phyloP scores from a whole-genome alignment of 92 coral and sea anemone species.

The Epizoanthus stellaris region DNA sequence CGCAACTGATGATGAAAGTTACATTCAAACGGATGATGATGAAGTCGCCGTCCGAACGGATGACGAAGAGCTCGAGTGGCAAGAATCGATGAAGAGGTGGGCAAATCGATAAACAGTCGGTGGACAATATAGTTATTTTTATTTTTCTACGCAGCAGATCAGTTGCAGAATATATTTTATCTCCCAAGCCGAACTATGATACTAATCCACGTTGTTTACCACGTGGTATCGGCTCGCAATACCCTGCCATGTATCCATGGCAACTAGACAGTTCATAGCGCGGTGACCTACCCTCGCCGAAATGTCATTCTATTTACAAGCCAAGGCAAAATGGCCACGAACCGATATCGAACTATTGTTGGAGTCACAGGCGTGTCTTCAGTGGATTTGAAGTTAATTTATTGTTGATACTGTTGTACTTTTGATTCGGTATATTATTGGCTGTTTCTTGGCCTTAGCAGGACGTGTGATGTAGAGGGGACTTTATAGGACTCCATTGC shows the following conservation, averaged over 20 bases:
- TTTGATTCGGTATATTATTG: not conserved
- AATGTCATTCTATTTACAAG: not conserved
- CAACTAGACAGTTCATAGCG: not conserved
- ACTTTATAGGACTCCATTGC: no score
- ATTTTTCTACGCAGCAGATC: slow-evolving; percentile 51
- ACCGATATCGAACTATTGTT: not conserved
- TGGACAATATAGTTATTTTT: slow-evolving; percentile 38
- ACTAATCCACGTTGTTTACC: not conserved
- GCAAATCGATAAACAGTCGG: slow-evolving; percentile 81
- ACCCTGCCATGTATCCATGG: not conserved
- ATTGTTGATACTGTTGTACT: not conserved
- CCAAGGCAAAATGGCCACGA: not conserved
- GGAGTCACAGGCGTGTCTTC: not conserved
- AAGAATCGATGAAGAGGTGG: slow-evolving; percentile 91
- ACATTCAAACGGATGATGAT: slow-evolving; percentile 92
- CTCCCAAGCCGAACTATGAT: not conserved
- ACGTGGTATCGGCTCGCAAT: not conserved
- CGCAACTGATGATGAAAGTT: slow-evolving; percentile 93
- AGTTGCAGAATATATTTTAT: slow-evolving; percentile 1
- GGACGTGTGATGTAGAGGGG: no score
- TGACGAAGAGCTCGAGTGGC: slow-evolving; percentile 94
- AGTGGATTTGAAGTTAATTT: slow-evolving; percentile 16
- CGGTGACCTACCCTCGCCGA: not conserved
- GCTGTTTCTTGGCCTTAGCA: not conserved
- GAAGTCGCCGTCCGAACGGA: slow-evolving; percentile 89